Base-by-base conservation (phyloP, 2,888 invertebrate species). In the Anthrax anthrax region DNA sequence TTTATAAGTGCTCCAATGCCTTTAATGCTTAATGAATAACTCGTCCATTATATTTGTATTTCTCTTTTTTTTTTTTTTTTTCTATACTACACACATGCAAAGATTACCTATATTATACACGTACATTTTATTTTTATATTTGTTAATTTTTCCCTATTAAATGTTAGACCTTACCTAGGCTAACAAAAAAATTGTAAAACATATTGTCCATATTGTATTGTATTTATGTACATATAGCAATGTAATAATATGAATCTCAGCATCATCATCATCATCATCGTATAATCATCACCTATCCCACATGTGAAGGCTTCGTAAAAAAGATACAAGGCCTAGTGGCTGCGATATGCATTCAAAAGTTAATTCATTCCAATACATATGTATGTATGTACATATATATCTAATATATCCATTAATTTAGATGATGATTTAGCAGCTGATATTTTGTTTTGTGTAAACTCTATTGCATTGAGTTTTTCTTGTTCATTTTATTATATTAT, bases 271-370 rank as follows among this genome's bases (percentile, higher is more conserved):
- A 32, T 32, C 29, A 32, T 32, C 29, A 23, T 6, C 23, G 8
- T 23, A 23, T 23, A 6, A 23, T 23, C 8, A 23, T 23, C 39
- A 34, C 32, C 34, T 34, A 44, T 44, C 44, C 44, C 44, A 44
- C 44, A 44, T 44, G 44, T 39, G 44, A 44, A 18, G 39, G 39
- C 44, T 44, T 44, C 39, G 34, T 39, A 44, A 44, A 39, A 44
- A 39, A 39, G 32, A 18, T 39, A 44, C 37, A 18, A 44, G 32
- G 12, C 8, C 38, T 32, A 17, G 29, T 32, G 34, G 29, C 42
- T 17, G 42, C 13, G 42, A 32, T 23, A 23, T 23, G 23, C 23
- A 23, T 23, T 5, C 5, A 23, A 23, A 23, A 6, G 8, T 6
- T 23, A 23, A 23, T 23, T 23, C 4, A n/a, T n/a, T n/a, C 8